Conservation (phyloP, 2,888 invertebrate genomes). For the Alsophila aescularia region DNA sequence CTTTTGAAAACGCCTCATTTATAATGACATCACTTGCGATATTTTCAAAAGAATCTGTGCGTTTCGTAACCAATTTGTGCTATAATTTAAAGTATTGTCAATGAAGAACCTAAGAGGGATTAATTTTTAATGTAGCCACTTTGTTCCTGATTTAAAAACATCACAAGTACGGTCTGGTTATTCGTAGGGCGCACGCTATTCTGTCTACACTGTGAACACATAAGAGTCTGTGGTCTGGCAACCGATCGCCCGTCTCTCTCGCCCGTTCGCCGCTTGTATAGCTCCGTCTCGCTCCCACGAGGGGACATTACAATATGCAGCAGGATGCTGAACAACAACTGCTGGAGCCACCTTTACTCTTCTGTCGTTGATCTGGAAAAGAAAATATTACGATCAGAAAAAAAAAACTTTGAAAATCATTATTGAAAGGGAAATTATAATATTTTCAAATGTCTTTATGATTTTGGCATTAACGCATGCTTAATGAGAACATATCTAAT, state of each 20-base stretch:
- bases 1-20: too few species aligned
- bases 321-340: conserved; percentile 97
- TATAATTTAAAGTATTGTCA: conserved; percentile 45
- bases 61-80: conserved; percentile 49
- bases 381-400: conserved; percentile 32
- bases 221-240: conserved; percentile 63
- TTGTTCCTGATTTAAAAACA: conserved; percentile 59
- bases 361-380: conserved; percentile 96
- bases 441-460: too few species aligned
- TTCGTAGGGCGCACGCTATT: conserved; percentile 54
- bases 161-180: conserved; percentile 61
- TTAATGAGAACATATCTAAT: too few species aligned
- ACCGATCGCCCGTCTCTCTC: conserved; percentile 57
- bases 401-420: too few species aligned
- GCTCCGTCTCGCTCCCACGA: conserved; percentile 49
- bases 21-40: conserved; percentile 60
- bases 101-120: conserved; percentile 19
- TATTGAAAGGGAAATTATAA: too few species aligned
- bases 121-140: conserved; percentile 42
- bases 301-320: conserved; percentile 93
- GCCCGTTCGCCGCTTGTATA: conserved; percentile 47
- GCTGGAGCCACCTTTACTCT: conserved; percentile 97
- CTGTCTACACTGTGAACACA: conserved; percentile 74
- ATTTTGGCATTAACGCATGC: too few species aligned
- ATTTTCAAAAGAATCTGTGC: conserved; percentile 68